A percentile compares a stretch with the other conserved stretches of the same genome.
These are phyloP conservation scores for Rallus limicola DNA, from an alignment of 2,113 vertebrate species.

Conservation along the genomic window DNA sequence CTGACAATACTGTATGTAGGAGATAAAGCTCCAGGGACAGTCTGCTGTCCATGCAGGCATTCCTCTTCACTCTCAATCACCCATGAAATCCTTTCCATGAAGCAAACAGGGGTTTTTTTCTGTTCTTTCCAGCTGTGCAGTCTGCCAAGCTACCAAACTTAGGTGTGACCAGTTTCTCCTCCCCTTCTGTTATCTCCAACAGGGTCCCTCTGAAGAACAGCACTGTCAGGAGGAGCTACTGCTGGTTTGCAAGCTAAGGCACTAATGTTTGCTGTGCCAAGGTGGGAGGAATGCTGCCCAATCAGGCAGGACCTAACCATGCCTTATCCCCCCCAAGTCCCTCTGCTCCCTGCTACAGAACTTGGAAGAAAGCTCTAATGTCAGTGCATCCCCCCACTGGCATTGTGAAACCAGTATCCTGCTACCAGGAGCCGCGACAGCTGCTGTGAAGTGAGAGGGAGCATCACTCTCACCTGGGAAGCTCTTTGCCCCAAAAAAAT, in stretches of 20 bases:
- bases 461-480: background rate
- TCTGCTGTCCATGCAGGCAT: background rate
- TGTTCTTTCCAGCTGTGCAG: background rate
- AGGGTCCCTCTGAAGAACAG: background rate
- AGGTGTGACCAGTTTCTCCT: background rate
- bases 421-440: background rate
- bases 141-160: fast-evolving
- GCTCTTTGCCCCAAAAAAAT: background rate
- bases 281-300: background rate
- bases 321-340: no score
- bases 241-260: background rate
- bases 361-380: background rate
- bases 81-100: background rate
- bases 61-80: no score
- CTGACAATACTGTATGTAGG: background rate
- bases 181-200: background rate
- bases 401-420: no score
- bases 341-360: background rate
- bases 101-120: background rate
- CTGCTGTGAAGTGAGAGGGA: background rate
- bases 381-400: no score
- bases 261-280: no score
- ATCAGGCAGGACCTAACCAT: background rate
- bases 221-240: background rate
- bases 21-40: background rate